These are phyloP conservation scores for Semnopithecus entellus DNA, from an alignment of 2,113 vertebrate genomes.

Conservation along the genomic window DNA sequence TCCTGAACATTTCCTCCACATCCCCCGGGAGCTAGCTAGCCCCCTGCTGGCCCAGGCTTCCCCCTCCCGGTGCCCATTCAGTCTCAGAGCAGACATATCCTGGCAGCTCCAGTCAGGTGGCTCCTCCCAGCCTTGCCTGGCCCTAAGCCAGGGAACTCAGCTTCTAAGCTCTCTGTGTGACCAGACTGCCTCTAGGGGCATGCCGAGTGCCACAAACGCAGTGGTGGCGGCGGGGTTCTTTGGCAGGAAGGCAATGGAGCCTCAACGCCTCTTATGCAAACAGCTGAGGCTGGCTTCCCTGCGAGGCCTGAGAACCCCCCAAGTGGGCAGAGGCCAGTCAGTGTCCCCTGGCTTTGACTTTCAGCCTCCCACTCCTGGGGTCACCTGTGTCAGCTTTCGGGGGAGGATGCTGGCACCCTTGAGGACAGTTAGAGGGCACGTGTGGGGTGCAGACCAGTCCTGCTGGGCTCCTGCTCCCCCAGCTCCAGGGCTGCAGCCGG, in stretches of 20 bases:
- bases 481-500: no score
- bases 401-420: not conserved
- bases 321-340: not conserved
- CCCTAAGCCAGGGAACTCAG: not conserved
- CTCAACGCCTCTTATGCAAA: not conserved
- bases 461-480: not conserved
- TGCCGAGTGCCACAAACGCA: accelerated
- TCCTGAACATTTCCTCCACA: not conserved
- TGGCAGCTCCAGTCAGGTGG: not conserved
- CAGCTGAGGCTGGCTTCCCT: not conserved
- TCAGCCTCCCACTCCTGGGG: not conserved
- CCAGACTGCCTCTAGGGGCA: not conserved
- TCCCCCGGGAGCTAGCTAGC: not conserved
- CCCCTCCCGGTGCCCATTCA: accelerated
- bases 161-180: not conserved
- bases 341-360: not conserved
- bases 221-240: no score
- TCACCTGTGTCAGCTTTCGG: not conserved
- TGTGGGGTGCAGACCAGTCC: no score
- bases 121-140: not conserved
- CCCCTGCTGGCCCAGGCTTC: not conserved
- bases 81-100: not conserved
- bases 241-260: no score
- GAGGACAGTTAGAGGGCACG: not conserved
- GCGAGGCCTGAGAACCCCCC: not conserved